These are phyloP conservation scores for Xestoiulus laeticollis DNA, from an alignment of 2,888 invertebrate genomes.

Conservation along the genomic window DNA sequence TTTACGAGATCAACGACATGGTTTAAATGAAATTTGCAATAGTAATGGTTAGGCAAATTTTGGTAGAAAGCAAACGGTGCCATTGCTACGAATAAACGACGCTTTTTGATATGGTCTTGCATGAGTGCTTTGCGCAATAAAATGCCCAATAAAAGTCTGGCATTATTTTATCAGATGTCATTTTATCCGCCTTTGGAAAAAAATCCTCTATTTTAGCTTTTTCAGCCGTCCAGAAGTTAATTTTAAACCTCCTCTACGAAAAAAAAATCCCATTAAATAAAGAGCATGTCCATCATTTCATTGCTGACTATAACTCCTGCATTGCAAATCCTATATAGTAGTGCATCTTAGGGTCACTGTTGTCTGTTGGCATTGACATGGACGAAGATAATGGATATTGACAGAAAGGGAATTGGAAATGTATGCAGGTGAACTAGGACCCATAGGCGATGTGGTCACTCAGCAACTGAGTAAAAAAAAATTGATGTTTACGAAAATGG, in stretches of 20 bases:
- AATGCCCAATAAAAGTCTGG: conserved; percentile 13
- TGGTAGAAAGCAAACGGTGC: not conserved
- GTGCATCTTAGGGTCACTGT: not conserved
- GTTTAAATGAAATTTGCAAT: not conserved
- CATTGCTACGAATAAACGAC: not conserved
- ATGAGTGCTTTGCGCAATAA: not conserved
- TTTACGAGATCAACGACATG: conserved; percentile 23
- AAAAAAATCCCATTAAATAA: conserved; percentile 2
- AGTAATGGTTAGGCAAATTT: conserved; percentile 31
- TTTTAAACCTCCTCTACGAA: not conserved
- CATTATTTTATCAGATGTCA: conserved; percentile 25
- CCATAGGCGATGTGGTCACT: conserved; percentile 3
- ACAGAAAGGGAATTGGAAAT: conserved; percentile 24
- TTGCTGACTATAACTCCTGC: not conserved
- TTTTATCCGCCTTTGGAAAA: not conserved
- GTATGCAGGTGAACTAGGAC: not conserved
- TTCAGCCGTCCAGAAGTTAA: not conserved
- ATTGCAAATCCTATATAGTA: not conserved
- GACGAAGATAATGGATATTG: conserved; percentile 34
- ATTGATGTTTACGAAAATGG: not conserved
- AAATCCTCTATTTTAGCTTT: not conserved
- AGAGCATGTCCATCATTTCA: not conserved
- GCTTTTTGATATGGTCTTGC: not conserved
- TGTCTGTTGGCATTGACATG: conserved; percentile 20
- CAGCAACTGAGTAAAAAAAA: not conserved